A percentile compares a stretch with the other conserved stretches of the same genome.
These are phyloP conservation scores for Phrynocephalus forsythii DNA, from an alignment of 2,797 vertebrate species.

Conservation along the genomic window DNA sequence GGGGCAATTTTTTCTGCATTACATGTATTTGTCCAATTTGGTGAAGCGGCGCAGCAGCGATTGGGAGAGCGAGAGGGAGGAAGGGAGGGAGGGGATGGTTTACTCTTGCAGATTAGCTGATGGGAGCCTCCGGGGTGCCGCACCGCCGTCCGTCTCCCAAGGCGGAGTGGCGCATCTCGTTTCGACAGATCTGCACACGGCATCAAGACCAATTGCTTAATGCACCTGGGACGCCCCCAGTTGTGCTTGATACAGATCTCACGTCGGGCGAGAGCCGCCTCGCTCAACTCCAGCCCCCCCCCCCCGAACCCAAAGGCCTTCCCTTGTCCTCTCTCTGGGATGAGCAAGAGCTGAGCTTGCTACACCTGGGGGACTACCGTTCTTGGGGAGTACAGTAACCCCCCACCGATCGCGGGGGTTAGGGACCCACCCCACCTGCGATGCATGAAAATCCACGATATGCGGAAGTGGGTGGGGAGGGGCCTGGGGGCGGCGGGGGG, in stretches of 20 bases:
- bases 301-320: not conserved
- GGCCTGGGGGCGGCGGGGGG: too few relatives aligned
- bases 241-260: not conserved
- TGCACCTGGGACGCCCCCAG: not conserved
- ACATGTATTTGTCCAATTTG: slow-evolving; percentile 75
- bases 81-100: not conserved
- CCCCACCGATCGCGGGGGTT: too few relatives aligned
- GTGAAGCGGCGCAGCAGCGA: slow-evolving; percentile 10
- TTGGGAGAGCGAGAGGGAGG: not conserved
- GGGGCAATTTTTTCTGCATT: slow-evolving; percentile 76
- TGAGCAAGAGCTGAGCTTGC: not conserved
- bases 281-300: not conserved
- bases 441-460: too few relatives aligned
- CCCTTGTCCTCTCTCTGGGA: not conserved
- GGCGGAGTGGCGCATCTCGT: not conserved
- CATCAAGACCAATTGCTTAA: not conserved
- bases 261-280: not conserved
- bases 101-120: not conserved
- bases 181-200: not conserved
- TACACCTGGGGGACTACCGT: not conserved
- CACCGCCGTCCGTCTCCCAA: not conserved
- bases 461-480: too few relatives aligned
- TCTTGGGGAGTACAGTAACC: too few relatives aligned
- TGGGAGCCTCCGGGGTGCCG: not conserved
- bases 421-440: too few relatives aligned